Base-by-base conservation (phyloP, 2,797 vertebrate species). In the Coccyzus lansbergi region DNA sequence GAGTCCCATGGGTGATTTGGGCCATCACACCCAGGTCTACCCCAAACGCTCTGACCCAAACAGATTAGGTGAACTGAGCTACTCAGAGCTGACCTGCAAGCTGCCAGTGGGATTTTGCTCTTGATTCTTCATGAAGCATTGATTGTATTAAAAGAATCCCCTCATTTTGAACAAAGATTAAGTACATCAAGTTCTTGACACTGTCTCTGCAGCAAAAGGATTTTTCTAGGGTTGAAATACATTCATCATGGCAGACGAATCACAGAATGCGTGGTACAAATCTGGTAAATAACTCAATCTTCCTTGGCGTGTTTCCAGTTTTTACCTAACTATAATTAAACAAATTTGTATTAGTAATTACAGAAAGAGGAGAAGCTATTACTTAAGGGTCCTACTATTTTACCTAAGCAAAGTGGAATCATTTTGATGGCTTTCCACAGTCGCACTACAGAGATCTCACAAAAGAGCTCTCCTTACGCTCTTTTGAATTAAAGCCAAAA, bases 301-400 rank as follows among this genome's bases (percentile, higher is more conserved):
- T 68, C 52, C 75, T 38, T 67, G 82, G 84, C 31, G 31, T 3
- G 6, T n/a, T 49, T 56, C 89, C 78, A 70, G 18, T 42, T 91
- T 65, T 55, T 40, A 56, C 64, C 56, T 83, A 86, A 72, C 33
- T 80, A 25, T 56, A 87, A 91, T 91, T 92, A 93, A 94, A 46
- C 9, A 13, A 58, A 46, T 34, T 92, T 75, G 53, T 53, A 36
- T 10, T 72, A 86, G 76, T 24, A 90, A 81, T 81, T 75, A 79
- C 64, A 33, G 74, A 64, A 77, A 87, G 44, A 33, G 71, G 28
- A 90, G 46, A 60, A 40, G 71, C 34, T 74, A 58, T 62, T 63
- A 70, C 68, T 72, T 38, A 75, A 15, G 49, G 86, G 75, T 29
- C 21, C 56, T 79, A 69, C 58, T 72, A 63, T 52, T 72, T 82